Evolutionary conservation across 2,113 vertebrate genomes (phyloP).

Genomic region (Spea multiplicata): DNA sequence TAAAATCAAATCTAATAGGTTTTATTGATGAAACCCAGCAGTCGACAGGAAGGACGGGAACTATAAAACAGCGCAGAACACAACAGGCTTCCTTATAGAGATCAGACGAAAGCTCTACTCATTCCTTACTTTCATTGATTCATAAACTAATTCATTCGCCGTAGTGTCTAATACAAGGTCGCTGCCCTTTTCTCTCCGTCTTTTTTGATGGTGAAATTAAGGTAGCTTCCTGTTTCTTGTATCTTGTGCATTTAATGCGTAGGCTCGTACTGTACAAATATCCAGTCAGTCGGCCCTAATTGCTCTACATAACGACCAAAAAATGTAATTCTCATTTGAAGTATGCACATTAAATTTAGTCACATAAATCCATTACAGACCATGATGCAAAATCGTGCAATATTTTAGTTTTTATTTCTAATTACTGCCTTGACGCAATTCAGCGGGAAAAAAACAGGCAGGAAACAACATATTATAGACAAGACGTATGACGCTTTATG

Average conservation of each 20-base stretch:
- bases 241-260: neutral
- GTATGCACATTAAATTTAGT: neutral
- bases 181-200: neutral
- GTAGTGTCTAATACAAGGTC: neutral
- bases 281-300: neutral
- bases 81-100: neutral
- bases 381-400: neutral
- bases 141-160: neutral
- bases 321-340: slow-evolving; percentile 9
- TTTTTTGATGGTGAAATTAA: neutral
- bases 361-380: slow-evolving; percentile 10
- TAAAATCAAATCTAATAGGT: neutral
- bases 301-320: neutral
- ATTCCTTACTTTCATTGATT: neutral
- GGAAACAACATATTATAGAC: too few relatives aligned
- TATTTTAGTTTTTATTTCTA: neutral
- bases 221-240: slow-evolving; percentile 1
- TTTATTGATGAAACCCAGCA: neutral
- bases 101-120: neutral
- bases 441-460: neutral
- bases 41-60: neutral
- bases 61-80: neutral
- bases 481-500: too few relatives aligned
- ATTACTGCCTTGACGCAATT: neutral
- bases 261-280: slow-evolving; percentile 1